Evolutionary conservation across 2,797 vertebrate genomes (phyloP).

Genomic region (Aldrovandia affinis): DNA sequence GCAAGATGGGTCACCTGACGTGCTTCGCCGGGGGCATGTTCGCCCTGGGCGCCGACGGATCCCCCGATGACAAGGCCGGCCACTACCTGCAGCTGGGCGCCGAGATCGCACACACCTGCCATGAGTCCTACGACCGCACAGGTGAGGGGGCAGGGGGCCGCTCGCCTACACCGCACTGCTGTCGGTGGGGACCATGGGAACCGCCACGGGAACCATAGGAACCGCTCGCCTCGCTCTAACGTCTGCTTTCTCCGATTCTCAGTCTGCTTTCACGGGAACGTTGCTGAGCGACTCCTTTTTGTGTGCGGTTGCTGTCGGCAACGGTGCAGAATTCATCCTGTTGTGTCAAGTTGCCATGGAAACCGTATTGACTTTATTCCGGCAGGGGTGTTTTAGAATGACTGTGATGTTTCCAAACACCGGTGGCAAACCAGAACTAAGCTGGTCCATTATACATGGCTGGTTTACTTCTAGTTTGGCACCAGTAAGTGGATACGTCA

Average conservation of each 20-base stretch:
- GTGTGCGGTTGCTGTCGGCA: background rate
- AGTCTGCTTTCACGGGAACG: no score
- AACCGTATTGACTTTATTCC: background rate
- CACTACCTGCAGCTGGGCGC: constrained; percentile 97
- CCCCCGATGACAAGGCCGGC: constrained; percentile 91
- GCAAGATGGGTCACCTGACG: constrained; percentile 97
- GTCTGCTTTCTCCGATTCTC: no score
- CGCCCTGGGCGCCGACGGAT: constrained; percentile 93
- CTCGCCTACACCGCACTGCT: background rate
- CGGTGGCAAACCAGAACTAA: no score
- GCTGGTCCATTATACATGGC: background rate
- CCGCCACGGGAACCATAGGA: no score
- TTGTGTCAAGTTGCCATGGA: background rate
- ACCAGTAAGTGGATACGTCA: no score
- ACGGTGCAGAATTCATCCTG: background rate
- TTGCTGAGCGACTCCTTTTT: no score
- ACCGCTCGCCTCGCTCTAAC: no score
- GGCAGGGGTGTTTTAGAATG: background rate
- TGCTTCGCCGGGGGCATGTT: constrained; percentile 98
- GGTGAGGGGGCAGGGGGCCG: constrained; percentile 66
- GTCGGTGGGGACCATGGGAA: no score
- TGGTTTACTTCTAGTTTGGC: no score
- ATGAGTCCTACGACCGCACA: constrained; percentile 95
- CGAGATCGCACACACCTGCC: constrained; percentile 96
- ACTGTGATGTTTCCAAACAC: no score